Base-by-base conservation (phyloP, 2,888 invertebrate species). In the Resseliella maxima region DNA sequence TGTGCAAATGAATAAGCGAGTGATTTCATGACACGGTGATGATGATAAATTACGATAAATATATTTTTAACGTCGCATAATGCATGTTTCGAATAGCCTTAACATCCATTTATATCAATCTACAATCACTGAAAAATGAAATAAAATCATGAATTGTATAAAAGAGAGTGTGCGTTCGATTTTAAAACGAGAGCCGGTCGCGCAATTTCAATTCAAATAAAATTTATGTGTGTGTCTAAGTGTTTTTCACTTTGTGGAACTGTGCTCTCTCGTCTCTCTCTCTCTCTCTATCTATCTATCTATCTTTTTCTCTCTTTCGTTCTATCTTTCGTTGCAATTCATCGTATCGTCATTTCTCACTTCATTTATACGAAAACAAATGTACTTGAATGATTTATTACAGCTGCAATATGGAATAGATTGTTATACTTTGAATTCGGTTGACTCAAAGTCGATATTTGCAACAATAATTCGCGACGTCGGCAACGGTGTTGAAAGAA, bases 31-130 rank as follows among this genome's bases (percentile, higher is more conserved):
- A 72, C 35, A 31, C 31, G 72, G 15, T 72, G 72, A 72, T 72
- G 72, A 72, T 72, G 72, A 72, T 72, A 72, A 72, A 72, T 72
- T 27, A 72, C 72, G 31, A 31, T 72, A 72, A 72, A 72, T 72
- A 72, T 59, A 59, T 24, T 59, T 59, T 59, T 24, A 59, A 59
- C 59, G 59, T 59, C 59, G 59, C 59, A 59, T 59, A 24, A 59
- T 59, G 59, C 59, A 59, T 72, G 72, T 27, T 35, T 15, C 12
- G 72, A 35, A 72, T 72, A 72, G 35, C 72, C 72, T 72, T 72
- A 31, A 72, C 72, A 72, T 72, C 72, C 72, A 72, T 72, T 72
- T 72, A 72, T 72, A 72, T 72, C 72, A 72, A 72, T 72, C 27
- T 72, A 72, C 72, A 72, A 72, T 72, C 31, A 72, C 72, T 72